Percentiles rank a stretch among this genome's conserved stretches.
Evolutionary conservation across 2,797 vertebrate genomes (phyloP).

Genomic region (Acridotheres tristis): DNA sequence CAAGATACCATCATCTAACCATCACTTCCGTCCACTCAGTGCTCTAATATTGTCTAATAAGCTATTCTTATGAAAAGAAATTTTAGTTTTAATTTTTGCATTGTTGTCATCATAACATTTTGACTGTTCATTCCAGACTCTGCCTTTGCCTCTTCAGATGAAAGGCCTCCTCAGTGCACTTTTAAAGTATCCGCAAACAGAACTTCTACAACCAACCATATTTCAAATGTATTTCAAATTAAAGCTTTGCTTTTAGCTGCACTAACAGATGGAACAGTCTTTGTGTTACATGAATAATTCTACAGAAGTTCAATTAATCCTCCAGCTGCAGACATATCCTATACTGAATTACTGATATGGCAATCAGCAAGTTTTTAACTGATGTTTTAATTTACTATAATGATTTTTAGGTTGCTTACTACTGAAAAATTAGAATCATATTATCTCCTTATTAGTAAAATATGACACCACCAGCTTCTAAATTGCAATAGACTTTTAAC

Average conservation of each 20-base stretch:
- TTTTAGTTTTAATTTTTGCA: not conserved
- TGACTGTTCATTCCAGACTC: not conserved
- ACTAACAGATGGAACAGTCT: not conserved
- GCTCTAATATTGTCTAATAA: not conserved
- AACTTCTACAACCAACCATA: not conserved
- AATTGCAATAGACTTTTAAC: not conserved
- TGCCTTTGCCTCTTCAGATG: not conserved
- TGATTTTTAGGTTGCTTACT: not conserved
- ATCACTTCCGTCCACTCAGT: not conserved
- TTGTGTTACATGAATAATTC: not conserved
- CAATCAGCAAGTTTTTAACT: not conserved
- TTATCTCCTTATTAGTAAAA: not conserved
- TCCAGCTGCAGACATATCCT: not conserved
- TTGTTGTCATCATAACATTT: not conserved
- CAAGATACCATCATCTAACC: not conserved
- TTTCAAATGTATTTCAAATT: not conserved
- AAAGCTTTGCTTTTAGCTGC: not conserved
- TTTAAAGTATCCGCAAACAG: not conserved
- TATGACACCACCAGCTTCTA: not conserved
- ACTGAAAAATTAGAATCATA: not conserved
- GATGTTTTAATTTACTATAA: not conserved
- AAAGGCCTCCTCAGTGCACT: not conserved
- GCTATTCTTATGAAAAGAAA: not conserved
- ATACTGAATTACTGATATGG: not conserved
- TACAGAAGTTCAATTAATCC: not conserved